phyloP scores from a whole-genome alignment of 2,113 vertebrate genomes.

The Gadus macrocephalus region DNA sequence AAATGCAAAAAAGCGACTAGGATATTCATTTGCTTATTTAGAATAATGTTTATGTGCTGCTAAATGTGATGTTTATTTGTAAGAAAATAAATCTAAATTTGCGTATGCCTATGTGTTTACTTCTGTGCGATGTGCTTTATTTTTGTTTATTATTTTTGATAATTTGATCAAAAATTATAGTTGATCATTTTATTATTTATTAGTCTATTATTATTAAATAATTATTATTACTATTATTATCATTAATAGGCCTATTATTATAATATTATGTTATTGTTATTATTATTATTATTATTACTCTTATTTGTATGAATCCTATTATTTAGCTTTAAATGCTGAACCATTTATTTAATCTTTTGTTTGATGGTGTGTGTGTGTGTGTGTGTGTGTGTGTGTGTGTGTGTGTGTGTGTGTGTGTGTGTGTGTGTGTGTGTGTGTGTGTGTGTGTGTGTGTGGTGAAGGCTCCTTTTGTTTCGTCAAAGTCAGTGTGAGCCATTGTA shows the following conservation, averaged over 20 bases:
- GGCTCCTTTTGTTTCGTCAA: conserved; percentile 44
- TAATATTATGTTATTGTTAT: background rate
- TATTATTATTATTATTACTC: background rate
- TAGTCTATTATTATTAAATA: too few species aligned
- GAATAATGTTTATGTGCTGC: conserved; percentile 32
- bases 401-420: too few species aligned
- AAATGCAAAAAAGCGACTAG: background rate
- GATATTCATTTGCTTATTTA: background rate
- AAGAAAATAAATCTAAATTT: conserved; percentile 45
- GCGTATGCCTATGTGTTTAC: background rate
- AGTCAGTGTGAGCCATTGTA: conserved; percentile 49
- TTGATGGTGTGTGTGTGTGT: too few species aligned
- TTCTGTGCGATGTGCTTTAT: background rate
- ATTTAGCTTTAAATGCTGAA: background rate
- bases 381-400: too few species aligned
- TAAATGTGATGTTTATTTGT: conserved; percentile 30
- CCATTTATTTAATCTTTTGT: too few species aligned
- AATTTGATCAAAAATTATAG: too few species aligned
- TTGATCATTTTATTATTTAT: too few species aligned
- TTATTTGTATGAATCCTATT: background rate
- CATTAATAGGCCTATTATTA: too few species aligned
- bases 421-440: too few species aligned
- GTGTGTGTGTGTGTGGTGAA: too few species aligned
- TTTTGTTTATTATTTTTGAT: background rate
- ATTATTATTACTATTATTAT: too few species aligned